Evolutionary conservation across 1,140 invertebrate species (phyloP), one percentile per base, ranked within the genome.

Genomic region (Drosophila guanche): DNA sequence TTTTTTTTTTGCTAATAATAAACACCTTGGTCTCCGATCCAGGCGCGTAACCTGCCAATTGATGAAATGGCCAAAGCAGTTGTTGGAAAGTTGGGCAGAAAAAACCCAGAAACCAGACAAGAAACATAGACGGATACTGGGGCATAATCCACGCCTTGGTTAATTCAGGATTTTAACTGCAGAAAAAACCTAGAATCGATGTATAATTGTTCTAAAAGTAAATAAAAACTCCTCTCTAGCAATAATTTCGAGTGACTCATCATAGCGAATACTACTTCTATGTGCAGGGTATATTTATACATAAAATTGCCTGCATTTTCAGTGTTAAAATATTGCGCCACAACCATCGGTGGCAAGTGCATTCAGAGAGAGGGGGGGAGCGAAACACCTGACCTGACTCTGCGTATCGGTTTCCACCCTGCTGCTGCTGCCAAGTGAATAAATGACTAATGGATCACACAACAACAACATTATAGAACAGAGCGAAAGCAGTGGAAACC

Each of bases 361-460:
- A 16, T 14, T 48, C 20, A 27, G 33, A 48, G 33, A 12, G 37
- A 50, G 5, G 8, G 5, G 8, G 45, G 37, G 27, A 25, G 48
- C 14, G 27, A 81, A 81, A 59, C 79, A 81, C 79, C 81, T 84
- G 80, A 81, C 79, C 81, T 84, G 80, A 74, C 79, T 57, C 20
- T 42, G 75, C 29, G 42, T 20, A 37, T 56, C 57, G 46, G 48
- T 75, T 68, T 68, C 62, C 65, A 68, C 62, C 65, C 72, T 33
- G 57, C 42, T 45, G 56, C 55, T 46, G 25, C 48, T 63, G 73
- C 50, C 54, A 42, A 73, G 42, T 80, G 78, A 80, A 61, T 80
- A 81, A 80, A 23, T 50, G 53, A 27, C 8, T 27, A 57, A 37
- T 57, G 33, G 33, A 37, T 37, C 3, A 37, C 61, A 23, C 16